Evolutionary conservation across 2,888 invertebrate species (phyloP).

Genomic region (Trachelus iudaicus): DNA sequence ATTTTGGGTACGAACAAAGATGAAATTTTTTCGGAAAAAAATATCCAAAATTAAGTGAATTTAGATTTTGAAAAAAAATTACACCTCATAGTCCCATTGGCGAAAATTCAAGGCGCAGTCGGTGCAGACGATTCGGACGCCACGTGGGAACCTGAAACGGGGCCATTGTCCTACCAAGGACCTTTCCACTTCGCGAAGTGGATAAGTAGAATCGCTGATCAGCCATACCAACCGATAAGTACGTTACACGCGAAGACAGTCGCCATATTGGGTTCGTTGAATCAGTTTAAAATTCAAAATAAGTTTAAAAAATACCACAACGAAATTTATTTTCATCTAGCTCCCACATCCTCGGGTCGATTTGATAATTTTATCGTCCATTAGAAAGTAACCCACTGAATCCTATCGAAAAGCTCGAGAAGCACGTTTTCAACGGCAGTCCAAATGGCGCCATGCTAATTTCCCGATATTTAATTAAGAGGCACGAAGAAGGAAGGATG

Average conservation of each 20-base stretch:
- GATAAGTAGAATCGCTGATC: background rate
- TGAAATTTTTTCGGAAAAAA: background rate
- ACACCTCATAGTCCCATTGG: too few species aligned
- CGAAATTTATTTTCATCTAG: too few species aligned
- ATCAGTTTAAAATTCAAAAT: too few species aligned
- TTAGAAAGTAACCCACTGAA: background rate
- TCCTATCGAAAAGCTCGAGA: background rate
- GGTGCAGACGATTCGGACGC: background rate
- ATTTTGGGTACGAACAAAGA: background rate
- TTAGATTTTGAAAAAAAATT: too few species aligned
- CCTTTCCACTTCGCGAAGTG: background rate
- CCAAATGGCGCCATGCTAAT: conserved; percentile 19
- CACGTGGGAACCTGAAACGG: background rate
- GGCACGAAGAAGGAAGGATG: conserved; percentile 16
- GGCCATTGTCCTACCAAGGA: background rate
- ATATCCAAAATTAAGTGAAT: too few species aligned
- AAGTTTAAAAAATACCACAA: too few species aligned
- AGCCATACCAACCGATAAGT: background rate
- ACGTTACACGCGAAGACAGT: background rate
- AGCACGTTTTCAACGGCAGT: background rate
- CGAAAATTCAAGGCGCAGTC: background rate
- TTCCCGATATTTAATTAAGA: conserved; percentile 27
- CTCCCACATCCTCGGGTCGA: too few species aligned
- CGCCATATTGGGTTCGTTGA: background rate
- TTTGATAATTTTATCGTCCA: background rate